Conservation (phyloP, 2,113 vertebrate genomes). For the Epinephelus lanceolatus region DNA sequence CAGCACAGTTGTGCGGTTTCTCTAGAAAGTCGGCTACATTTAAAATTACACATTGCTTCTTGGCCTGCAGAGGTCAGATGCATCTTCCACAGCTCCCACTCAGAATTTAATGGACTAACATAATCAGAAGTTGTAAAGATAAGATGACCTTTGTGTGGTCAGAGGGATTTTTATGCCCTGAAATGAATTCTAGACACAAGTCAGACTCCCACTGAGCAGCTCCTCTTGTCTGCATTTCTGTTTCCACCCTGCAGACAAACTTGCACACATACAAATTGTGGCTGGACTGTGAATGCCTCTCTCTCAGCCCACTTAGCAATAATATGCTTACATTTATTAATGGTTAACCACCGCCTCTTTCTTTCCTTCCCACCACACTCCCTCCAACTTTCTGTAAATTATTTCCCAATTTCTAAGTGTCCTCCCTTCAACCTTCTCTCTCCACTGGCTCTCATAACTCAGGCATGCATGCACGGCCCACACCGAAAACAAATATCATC, state of each 20-base stretch:
- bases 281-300: not conserved
- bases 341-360: constrained; percentile 33
- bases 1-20: not conserved
- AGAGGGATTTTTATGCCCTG: constrained; percentile 14
- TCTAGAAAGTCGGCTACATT: not conserved
- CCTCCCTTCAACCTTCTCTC: constrained; percentile 32
- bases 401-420: constrained; percentile 37
- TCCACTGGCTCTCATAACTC: constrained; percentile 50
- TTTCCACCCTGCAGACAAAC: constrained; percentile 29
- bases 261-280: not conserved
- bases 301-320: constrained; percentile 11
- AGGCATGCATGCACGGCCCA: constrained; percentile 25
- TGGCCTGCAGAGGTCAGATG: constrained; percentile 20
- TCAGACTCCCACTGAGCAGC: constrained; percentile 9
- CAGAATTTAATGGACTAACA: constrained; percentile 36
- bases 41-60: not conserved
- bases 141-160: constrained; percentile 40
- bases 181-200: constrained; percentile 37
- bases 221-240: not conserved
- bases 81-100: constrained; percentile 7
- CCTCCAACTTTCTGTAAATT: constrained; percentile 52
- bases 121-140: constrained; percentile 40
- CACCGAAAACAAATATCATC: constrained; percentile 61
- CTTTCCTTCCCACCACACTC: constrained; percentile 33
- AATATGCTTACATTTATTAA: constrained; percentile 44